Conservation (phyloP, 2,113 vertebrate species). For the Zosterops japonicus region DNA sequence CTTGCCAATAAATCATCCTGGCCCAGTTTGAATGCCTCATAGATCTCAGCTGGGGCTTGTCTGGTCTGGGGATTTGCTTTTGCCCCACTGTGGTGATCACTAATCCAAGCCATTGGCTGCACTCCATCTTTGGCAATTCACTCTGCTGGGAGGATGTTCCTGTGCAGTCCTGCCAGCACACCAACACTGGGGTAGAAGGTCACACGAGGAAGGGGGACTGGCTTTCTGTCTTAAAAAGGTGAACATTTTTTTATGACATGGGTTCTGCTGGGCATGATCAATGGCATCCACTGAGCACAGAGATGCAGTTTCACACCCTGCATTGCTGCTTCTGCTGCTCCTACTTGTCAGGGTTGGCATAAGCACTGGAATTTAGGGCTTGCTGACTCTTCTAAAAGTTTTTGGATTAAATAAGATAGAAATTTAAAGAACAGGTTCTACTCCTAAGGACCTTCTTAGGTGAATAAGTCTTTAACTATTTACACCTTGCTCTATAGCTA, state of each 20-base stretch:
- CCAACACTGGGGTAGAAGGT: neutral
- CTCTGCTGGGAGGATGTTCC: neutral
- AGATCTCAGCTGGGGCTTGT: constrained; percentile 20
- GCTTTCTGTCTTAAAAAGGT: neutral
- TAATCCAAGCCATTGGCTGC: neutral
- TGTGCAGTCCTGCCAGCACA: neutral
- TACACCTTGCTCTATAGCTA: neutral
- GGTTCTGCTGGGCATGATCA: neutral
- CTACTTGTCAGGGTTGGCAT: neutral
- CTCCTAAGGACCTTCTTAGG: neutral
- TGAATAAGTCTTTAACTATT: neutral
- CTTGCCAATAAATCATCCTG: constrained; percentile 63
- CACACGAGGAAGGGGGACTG: neutral
- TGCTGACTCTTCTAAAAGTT: neutral
- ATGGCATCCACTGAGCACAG: neutral
- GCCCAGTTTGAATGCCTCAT: constrained; percentile 53
- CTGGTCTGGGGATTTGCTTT: neutral
- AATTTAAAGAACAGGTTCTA: neutral
- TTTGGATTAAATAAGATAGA: neutral
- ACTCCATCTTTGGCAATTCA: neutral
- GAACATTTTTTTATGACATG: neutral
- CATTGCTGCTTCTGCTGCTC: neutral
- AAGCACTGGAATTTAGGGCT: neutral
- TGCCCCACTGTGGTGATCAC: neutral
- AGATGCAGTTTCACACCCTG: neutral